phyloP scores from a whole-genome alignment of 2,888 invertebrate species.

The Acutogordius australiensis region DNA sequence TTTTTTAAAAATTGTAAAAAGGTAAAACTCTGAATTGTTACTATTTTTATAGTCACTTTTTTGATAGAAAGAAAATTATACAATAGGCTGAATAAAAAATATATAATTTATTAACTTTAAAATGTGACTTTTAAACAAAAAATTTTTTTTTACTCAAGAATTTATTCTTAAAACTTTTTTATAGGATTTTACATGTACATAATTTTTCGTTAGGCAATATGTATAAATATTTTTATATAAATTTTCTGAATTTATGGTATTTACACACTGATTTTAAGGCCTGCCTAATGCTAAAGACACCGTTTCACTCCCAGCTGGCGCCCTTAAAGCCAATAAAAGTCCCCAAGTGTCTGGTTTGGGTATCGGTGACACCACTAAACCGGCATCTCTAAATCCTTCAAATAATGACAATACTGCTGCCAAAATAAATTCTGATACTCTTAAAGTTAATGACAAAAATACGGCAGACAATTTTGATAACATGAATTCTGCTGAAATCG shows the following conservation, averaged over 20 bases:
- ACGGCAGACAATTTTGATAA: constrained; percentile 18
- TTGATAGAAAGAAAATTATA: too few relatives aligned
- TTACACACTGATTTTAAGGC: neutral
- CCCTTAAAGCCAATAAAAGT: neutral
- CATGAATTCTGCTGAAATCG: constrained; percentile 39
- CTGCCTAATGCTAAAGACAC: constrained; percentile 8
- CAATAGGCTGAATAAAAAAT: too few relatives aligned
- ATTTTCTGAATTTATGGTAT: too few relatives aligned
- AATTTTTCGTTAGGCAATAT: too few relatives aligned
- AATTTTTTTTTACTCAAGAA: neutral
- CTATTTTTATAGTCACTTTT: too few relatives aligned
- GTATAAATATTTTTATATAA: too few relatives aligned
- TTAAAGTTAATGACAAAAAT: constrained; percentile 12
- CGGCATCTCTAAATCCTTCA: too few relatives aligned
- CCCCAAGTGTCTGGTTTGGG: neutral
- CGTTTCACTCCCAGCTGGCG: neutral
- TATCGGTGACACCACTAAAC: neutral
- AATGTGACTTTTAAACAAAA: neutral
- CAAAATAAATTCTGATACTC: constrained; percentile 21
- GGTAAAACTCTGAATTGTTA: too few relatives aligned
- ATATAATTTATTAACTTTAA: neutral
- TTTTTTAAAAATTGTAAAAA: too few relatives aligned
- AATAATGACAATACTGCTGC: constrained; percentile 14
- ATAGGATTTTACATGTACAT: too few relatives aligned
- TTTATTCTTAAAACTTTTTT: neutral